A percentile compares a stretch with the other conserved stretches of the same genome.
Conservation (phyloP, 2,888 invertebrate genomes). For the Apotomis capreana region DNA sequence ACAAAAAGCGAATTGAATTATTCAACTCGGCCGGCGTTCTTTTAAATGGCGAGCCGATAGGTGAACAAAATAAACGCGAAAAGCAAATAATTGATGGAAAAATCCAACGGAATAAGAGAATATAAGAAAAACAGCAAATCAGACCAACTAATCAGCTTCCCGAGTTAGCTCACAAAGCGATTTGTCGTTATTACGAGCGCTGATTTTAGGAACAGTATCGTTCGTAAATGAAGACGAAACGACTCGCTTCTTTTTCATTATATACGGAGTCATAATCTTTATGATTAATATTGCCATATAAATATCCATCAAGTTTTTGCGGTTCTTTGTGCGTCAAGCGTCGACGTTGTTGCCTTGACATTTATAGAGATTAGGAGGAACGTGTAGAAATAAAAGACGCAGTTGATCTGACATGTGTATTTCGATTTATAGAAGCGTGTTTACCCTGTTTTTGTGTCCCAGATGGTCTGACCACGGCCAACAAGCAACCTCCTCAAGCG, state of each 20-base stretch:
- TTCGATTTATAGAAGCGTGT: neutral
- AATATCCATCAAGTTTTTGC: constrained; percentile 32
- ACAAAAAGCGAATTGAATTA: constrained; percentile 30
- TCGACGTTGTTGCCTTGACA: neutral
- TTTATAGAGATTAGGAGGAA: neutral
- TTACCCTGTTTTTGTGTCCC: no score
- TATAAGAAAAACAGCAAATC: constrained; percentile 30
- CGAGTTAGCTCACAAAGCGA: constrained; percentile 32
- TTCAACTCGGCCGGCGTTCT: constrained; percentile 18
- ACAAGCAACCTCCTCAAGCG: no score
- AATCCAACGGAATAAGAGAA: constrained; percentile 6
- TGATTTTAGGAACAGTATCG: constrained; percentile 35
- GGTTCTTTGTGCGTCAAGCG: constrained; percentile 2
- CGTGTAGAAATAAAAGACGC: neutral
- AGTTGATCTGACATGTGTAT: neutral
- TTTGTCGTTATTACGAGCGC: constrained; percentile 38
- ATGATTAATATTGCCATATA: constrained; percentile 40
- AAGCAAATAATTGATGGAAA: constrained; percentile 23
- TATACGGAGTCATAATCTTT: constrained; percentile 34
- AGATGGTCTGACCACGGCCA: no score
- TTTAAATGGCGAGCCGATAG: constrained; percentile 22
- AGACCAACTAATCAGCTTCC: constrained; percentile 27
- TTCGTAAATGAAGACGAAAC: constrained; percentile 39
- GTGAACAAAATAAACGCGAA: constrained; percentile 18
- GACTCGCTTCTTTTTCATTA: constrained; percentile 41